phyloP scores from a whole-genome alignment of 1,140 invertebrate species.

The Tetramorium parvispinum region DNA sequence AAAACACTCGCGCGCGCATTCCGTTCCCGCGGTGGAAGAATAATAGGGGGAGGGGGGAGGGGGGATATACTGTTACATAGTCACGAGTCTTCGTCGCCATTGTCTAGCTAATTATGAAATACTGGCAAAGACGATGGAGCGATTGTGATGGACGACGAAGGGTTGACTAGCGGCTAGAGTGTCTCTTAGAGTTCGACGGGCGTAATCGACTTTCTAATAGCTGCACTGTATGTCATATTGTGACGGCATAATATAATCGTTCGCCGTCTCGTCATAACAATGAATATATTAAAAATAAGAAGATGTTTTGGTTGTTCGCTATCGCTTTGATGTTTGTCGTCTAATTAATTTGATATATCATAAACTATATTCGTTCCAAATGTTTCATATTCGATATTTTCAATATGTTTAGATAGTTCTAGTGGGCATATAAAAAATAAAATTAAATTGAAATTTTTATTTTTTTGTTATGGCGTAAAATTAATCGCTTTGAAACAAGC shows the following conservation, averaged over 20 bases:
- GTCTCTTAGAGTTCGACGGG: slow-evolving; percentile 20
- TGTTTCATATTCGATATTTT: not conserved
- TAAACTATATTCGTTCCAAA: not conserved
- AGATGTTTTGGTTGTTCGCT: not conserved
- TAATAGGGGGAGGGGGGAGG: not conserved
- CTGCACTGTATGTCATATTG: not conserved
- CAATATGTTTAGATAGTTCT: not conserved
- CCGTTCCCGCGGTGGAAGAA: slow-evolving; percentile 26
- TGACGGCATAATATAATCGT: slow-evolving; percentile 6
- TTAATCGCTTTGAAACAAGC: not conserved
- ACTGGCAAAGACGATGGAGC: slow-evolving; percentile 63
- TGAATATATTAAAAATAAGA: not conserved
- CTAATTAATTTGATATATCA: not conserved
- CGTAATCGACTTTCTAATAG: slow-evolving; percentile 43
- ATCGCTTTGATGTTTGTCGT: not conserved
- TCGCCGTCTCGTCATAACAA: not conserved
- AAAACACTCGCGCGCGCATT: slow-evolving; percentile 71
- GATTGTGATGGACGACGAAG: slow-evolving; percentile 34
- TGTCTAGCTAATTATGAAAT: slow-evolving; percentile 78
- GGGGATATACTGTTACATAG: slow-evolving; percentile 41
- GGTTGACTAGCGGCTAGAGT: slow-evolving; percentile 35
- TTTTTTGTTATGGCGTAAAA: not conserved
- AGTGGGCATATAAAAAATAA: not conserved
- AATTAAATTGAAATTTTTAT: not conserved
- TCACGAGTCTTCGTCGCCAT: slow-evolving; percentile 64